These are phyloP conservation scores for Sesia apiformis DNA, from an alignment of 2,888 invertebrate species.

Conservation along the genomic window DNA sequence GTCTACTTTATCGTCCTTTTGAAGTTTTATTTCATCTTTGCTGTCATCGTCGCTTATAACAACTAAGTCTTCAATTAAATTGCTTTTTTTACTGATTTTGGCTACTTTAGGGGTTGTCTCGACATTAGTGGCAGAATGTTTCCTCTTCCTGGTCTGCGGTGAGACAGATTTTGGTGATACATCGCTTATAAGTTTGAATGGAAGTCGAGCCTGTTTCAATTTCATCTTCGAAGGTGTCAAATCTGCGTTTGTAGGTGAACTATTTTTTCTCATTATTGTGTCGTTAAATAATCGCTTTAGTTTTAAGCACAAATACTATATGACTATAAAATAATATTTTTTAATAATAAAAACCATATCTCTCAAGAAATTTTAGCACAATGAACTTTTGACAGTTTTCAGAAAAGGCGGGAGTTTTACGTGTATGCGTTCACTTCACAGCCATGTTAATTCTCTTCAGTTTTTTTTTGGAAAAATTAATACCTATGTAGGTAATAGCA, in stretches of 20 bases:
- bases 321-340: neutral
- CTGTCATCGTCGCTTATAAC: slow-evolving; percentile 59
- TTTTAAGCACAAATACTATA: too few species aligned
- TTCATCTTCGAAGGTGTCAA: slow-evolving; percentile 71
- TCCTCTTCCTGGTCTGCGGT: slow-evolving; percentile 54
- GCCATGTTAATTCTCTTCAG: too few species aligned
- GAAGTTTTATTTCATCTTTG: slow-evolving; percentile 22
- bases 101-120: slow-evolving; percentile 50
- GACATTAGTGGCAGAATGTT: slow-evolving; percentile 46
- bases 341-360: neutral
- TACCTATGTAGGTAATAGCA: too few species aligned
- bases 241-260: slow-evolving; percentile 44
- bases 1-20: slow-evolving; percentile 19
- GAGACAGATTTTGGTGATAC: slow-evolving; percentile 39
- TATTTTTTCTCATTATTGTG: slow-evolving; percentile 46
- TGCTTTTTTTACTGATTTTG: slow-evolving; percentile 56
- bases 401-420: too few species aligned
- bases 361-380: neutral
- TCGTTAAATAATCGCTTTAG: too few species aligned
- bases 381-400: too few species aligned
- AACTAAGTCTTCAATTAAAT: slow-evolving; percentile 31
- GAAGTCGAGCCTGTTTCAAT: slow-evolving; percentile 76
- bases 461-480: too few species aligned
- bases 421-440: too few species aligned
- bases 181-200: slow-evolving; percentile 72